Percentiles rank a stretch among this genome's conserved stretches.
These are phyloP conservation scores for Microctonus brassicae DNA, from an alignment of 2,888 invertebrate species.

Conservation along the genomic window DNA sequence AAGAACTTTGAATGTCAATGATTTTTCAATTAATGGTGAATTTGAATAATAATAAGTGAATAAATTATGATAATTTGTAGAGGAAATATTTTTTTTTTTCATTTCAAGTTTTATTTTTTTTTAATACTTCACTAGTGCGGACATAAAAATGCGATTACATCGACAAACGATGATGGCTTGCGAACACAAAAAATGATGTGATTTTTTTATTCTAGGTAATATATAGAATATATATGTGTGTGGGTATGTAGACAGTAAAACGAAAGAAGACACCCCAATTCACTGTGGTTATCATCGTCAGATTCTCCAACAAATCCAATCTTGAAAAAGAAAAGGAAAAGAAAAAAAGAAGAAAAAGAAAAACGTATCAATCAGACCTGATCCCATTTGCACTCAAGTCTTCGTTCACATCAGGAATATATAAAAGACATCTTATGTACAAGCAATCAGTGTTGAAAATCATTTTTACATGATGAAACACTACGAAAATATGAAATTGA, in stretches of 20 bases:
- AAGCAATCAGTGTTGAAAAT: background rate
- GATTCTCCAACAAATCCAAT: constrained; percentile 24
- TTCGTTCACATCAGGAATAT: background rate
- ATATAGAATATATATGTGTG: background rate
- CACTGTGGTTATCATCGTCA: constrained; percentile 28
- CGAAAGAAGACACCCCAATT: constrained; percentile 23
- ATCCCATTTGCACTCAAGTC: constrained; percentile 21
- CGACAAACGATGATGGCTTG: constrained; percentile 21
- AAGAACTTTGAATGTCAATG: too few relatives aligned
- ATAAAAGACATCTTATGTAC: background rate
- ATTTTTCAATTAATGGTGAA: too few relatives aligned
- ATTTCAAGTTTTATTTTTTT: too few relatives aligned
- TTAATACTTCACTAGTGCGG: too few relatives aligned
- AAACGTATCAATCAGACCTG: constrained; percentile 36
- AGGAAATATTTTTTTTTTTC: too few relatives aligned
- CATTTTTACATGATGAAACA: background rate
- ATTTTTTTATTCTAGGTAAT: background rate
- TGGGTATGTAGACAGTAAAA: constrained; percentile 19
- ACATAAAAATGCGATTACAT: background rate
- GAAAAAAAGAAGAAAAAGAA: too few relatives aligned
- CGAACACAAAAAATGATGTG: background rate
- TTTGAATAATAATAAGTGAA: too few relatives aligned
- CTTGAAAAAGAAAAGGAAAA: background rate
- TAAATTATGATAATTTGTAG: too few relatives aligned
- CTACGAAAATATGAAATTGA: background rate